Evolutionary conservation across 2,113 vertebrate species (phyloP), one percentile per base, ranked within the genome.

Genomic region (Halcyon senegalensis): DNA sequence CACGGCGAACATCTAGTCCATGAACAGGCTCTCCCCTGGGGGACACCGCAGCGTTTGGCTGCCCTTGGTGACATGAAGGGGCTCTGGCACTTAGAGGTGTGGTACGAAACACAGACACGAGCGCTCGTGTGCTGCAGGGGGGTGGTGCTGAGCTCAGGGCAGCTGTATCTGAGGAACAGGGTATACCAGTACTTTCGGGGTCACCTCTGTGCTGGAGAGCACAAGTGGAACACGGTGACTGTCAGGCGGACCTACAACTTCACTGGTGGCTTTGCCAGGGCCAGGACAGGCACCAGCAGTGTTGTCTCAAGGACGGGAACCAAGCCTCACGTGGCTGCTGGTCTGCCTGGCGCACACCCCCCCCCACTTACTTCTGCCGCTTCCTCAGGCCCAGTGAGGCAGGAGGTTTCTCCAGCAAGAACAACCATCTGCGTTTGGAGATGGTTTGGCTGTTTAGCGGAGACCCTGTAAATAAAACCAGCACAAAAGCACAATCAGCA

Each of bases 261-360:
- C 63, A 64, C 27, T 20, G 28, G 63, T 41, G 63, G 74, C 69
- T 43, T 37, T 2, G 13, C 39, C 1, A 2, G 27, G 53, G 68
- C 51, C 15, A 37, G 48, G 43, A 31, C 27, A 5, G 60, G 56
- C 64, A 44, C 21, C 35, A 11, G 35, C 20, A 13, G 35, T 2
- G 8, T 3, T 7, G 31, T 14, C 41, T 24, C 16, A 5, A 25
- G n/a, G 5, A 9, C 63, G 19, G 37, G 76, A 76, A 10, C 37
- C 1, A 4, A 37, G 73, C 37, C 8, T 39, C 70, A 8, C 0
- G 2, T 1, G 31, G 35, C 62, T 13, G 55, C 35, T 13, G 0
- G 1, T 11, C 83, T 28, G 44, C 62, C 23, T 2, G 1, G 30
- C 1, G 3, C 16, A 13, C 16, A 39, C 37, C n/a, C 1, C 2